Evolutionary conservation across 2,888 invertebrate genomes (phyloP).

Genomic region (Drosophila lacicola): DNA sequence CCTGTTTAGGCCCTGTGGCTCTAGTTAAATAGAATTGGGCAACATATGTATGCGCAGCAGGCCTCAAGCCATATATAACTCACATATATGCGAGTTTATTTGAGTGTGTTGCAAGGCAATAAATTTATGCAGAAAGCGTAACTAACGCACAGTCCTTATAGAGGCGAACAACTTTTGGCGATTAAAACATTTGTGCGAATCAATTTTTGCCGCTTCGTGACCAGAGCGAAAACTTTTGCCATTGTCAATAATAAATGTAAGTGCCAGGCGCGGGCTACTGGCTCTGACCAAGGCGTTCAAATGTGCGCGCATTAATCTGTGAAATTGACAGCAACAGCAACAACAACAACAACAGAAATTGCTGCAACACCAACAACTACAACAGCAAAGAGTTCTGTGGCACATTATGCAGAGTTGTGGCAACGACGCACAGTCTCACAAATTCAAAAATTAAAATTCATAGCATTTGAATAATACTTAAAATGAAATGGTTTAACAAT

Average conservation of each 20-base stretch:
- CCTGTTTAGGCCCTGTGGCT: conserved; percentile 20
- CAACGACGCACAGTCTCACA: not conserved
- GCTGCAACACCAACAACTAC: conserved; percentile 5
- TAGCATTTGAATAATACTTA: too few species aligned
- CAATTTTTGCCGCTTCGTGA: conserved; percentile 66
- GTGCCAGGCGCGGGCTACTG: conserved; percentile 30
- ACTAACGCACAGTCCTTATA: conserved; percentile 13
- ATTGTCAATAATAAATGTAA: conserved; percentile 78
- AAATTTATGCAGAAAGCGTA: conserved; percentile 19
- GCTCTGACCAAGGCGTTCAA: conserved; percentile 55
- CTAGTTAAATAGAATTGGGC: conserved; percentile 42
- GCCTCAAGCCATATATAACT: not conserved
- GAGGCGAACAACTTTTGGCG: conserved; percentile 26
- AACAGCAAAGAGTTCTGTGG: conserved; percentile 2
- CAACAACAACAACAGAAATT: conserved; percentile 13
- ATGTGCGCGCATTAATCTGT: conserved; percentile 77
- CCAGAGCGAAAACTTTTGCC: conserved; percentile 66
- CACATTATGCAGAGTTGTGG: conserved; percentile 35
- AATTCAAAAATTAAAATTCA: not conserved
- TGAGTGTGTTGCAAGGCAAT: conserved; percentile 2
- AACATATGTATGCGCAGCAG: conserved; percentile 26
- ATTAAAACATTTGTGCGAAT: conserved; percentile 60
- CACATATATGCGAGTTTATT: not conserved
- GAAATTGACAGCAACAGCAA: conserved; percentile 70
- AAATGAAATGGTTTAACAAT: not conserved